Conservation (phyloP, 2,113 vertebrate genomes). For the Erythrolamprus reginae region DNA sequence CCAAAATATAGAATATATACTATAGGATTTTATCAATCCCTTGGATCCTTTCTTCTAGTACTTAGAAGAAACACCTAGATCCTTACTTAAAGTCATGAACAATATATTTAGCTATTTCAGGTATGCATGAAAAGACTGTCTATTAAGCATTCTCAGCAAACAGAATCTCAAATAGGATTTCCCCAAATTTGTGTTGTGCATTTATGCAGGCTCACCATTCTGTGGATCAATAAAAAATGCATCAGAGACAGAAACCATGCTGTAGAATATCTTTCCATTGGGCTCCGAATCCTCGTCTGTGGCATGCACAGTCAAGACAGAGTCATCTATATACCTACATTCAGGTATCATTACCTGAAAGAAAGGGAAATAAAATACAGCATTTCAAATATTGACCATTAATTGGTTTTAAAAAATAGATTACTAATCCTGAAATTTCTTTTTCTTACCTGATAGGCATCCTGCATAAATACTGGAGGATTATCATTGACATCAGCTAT, state of each 20-base stretch:
- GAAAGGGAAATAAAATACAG: constrained; percentile 1
- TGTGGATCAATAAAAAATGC: constrained; percentile 76
- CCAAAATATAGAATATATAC: neutral
- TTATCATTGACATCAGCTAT: constrained; percentile 90
- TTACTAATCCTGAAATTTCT: neutral
- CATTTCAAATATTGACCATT: neutral
- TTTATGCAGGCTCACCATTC: constrained; percentile 73
- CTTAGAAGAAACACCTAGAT: neutral
- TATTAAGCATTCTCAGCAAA: neutral
- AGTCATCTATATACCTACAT: constrained; percentile 50
- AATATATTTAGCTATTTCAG: neutral
- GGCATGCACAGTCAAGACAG: constrained; percentile 75
- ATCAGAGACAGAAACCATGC: constrained; percentile 73
- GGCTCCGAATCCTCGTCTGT: constrained; percentile 73
- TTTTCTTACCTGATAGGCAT: constrained; percentile 78
- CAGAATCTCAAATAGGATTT: constrained; percentile 4
- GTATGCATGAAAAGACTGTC: neutral
- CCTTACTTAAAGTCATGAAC: neutral
- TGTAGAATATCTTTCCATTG: constrained; percentile 77
- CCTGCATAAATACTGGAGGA: constrained; percentile 79
- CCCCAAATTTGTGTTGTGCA: neutral
- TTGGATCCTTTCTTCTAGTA: neutral
- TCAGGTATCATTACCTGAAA: constrained; percentile 81
- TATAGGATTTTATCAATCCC: neutral
- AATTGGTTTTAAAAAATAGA: neutral